These are phyloP conservation scores for Onychorhynchus coronatus DNA, from an alignment of 2,113 vertebrate species.

Conservation along the genomic window DNA sequence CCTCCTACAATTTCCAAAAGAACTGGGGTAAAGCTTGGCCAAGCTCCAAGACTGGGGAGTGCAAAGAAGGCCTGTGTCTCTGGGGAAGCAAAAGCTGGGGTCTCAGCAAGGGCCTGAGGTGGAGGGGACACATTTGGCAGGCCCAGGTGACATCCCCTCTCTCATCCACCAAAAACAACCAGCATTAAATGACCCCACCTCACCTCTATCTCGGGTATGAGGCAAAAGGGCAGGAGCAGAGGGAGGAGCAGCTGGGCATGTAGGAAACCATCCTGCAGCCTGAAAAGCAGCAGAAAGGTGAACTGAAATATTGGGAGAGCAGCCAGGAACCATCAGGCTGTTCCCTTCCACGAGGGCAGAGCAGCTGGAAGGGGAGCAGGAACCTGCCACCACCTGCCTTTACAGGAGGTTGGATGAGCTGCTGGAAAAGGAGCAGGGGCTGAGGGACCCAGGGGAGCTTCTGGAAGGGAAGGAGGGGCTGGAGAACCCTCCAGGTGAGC, in stretches of 20 bases:
- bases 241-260: background rate
- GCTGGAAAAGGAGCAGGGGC: background rate
- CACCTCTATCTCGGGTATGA: background rate
- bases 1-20: background rate
- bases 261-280: background rate
- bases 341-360: background rate
- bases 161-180: background rate
- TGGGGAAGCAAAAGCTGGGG: background rate
- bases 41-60: background rate
- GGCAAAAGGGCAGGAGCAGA: background rate
- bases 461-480: background rate
- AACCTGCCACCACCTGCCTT: background rate
- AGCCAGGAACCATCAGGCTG: background rate
- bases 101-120: background rate
- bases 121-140: background rate
- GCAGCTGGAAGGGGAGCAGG: background rate
- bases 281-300: background rate
- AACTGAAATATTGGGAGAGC: background rate
- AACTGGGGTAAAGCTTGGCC: background rate
- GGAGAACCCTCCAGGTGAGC: background rate
- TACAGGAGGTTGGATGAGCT: background rate
- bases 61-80: background rate
- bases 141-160: background rate
- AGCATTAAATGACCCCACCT: background rate
- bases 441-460: background rate